Percentiles rank a stretch among this genome's conserved stretches.
Conservation (phyloP, 2,113 vertebrate genomes). For the Castor canadensis region DNA sequence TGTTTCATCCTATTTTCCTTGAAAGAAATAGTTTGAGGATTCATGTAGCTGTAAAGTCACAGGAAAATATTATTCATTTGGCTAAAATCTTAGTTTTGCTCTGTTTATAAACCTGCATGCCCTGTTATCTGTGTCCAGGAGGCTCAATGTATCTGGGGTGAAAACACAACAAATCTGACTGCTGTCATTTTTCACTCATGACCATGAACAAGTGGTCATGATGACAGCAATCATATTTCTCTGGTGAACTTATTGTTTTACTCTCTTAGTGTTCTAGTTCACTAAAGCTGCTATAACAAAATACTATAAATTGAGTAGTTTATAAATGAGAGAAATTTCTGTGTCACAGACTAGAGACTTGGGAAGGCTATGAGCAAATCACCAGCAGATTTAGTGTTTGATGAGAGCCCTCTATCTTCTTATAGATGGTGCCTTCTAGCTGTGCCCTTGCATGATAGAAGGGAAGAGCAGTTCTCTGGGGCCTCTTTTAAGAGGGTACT, state of each 20-base stretch:
- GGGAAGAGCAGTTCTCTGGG: too few relatives aligned
- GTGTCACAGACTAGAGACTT: not conserved
- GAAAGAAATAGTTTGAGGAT: not conserved
- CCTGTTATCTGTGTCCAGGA: not conserved
- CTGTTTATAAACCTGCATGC: not conserved
- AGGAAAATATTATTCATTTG: not conserved
- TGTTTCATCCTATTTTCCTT: constrained; percentile 3
- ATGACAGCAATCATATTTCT: constrained; percentile 14
- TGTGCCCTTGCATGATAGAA: too few relatives aligned
- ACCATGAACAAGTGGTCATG: not conserved
- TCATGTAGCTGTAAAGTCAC: not conserved
- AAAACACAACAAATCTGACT: not conserved
- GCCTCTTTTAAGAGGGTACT: too few relatives aligned
- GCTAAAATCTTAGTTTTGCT: constrained; percentile 2
- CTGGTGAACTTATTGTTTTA: not conserved
- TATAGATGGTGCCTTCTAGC: too few relatives aligned
- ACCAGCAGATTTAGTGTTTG: not conserved
- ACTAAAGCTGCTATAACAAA: too few relatives aligned
- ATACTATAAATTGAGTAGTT: not conserved
- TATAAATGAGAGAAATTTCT: not conserved
- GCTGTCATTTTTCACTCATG: not conserved
- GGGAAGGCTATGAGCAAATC: not conserved
- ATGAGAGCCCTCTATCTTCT: too few relatives aligned
- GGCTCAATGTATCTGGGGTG: not conserved
- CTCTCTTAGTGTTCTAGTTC: not conserved